Evolutionary conservation across 1,140 invertebrate species (phyloP).

Genomic region (Druon quercuslanigerum): DNA sequence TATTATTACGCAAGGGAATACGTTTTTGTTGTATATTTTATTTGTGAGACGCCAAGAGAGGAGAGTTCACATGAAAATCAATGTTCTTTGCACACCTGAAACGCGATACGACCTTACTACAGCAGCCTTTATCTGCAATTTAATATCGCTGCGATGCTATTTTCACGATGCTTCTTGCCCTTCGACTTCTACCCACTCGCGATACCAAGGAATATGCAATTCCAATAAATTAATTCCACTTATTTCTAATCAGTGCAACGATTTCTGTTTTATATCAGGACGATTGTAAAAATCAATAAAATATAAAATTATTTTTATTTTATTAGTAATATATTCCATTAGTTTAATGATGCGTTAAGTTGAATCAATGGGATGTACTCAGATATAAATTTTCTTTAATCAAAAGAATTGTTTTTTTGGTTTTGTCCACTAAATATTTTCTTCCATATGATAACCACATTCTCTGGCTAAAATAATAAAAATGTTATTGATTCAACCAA

Average conservation of each 20-base stretch:
- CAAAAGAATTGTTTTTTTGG: too few species aligned
- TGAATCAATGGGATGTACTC: too few species aligned
- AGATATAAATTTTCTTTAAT: too few species aligned
- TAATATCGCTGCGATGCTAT: conserved; percentile 55
- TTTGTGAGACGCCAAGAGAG: conserved; percentile 25
- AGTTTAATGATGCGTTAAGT: too few species aligned
- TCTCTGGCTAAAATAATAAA: too few species aligned
- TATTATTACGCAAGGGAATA: conserved; percentile 23
- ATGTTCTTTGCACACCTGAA: conserved; percentile 48
- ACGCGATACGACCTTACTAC: conserved; percentile 45
- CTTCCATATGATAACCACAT: too few species aligned
- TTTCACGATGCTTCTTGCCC: conserved; percentile 55
- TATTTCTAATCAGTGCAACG: conserved; percentile 29
- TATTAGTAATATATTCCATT: too few species aligned
- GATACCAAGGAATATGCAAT: conserved; percentile 50
- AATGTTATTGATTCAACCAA: too few species aligned
- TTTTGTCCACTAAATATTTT: too few species aligned
- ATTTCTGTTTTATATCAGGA: conserved; percentile 6
- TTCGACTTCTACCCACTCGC: conserved; percentile 52
- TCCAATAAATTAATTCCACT: conserved; percentile 50
- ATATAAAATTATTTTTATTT: neutral
- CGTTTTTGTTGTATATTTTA: neutral
- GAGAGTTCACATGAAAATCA: conserved; percentile 28
- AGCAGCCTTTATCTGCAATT: conserved; percentile 57
- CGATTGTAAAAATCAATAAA: neutral